Evolutionary conservation across 2,113 vertebrate genomes (phyloP).

Genomic region (Cynopterus brachyotis): DNA sequence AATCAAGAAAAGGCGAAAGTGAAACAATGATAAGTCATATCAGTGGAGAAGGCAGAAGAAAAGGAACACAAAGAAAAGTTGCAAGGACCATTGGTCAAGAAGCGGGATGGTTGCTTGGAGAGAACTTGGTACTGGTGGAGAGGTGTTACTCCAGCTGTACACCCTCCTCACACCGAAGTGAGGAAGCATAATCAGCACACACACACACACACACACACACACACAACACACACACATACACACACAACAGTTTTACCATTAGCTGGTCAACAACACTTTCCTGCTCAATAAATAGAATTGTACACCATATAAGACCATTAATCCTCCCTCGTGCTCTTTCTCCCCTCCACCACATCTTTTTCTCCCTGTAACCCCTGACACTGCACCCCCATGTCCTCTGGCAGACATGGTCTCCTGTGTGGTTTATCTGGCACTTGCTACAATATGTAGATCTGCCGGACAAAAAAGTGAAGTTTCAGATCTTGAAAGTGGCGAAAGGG

Average conservation of each 20-base stretch:
- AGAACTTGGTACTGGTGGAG: background rate
- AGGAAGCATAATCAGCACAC: background rate
- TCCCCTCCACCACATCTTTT: too few species aligned
- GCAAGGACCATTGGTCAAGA: background rate
- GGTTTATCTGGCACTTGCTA: accelerated
- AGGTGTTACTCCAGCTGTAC: background rate
- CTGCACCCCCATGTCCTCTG: accelerated
- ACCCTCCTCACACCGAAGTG: accelerated
- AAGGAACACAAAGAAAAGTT: background rate
- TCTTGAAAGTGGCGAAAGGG: background rate
- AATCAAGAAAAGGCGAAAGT: background rate
- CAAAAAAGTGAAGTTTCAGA: background rate
- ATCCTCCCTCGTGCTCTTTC: background rate
- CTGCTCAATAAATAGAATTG: background rate
- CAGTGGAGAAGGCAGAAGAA: background rate
- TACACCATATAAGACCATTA: background rate
- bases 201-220: too few species aligned
- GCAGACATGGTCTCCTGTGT: background rate
- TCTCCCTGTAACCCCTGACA: background rate
- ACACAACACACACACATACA: too few species aligned
- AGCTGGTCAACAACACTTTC: background rate
- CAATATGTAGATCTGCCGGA: background rate
- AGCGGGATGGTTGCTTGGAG: background rate
- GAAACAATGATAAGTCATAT: background rate
- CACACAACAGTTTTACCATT: background rate